Conservation (phyloP, 2,113 vertebrate species). For the Carassius gibelio region DNA sequence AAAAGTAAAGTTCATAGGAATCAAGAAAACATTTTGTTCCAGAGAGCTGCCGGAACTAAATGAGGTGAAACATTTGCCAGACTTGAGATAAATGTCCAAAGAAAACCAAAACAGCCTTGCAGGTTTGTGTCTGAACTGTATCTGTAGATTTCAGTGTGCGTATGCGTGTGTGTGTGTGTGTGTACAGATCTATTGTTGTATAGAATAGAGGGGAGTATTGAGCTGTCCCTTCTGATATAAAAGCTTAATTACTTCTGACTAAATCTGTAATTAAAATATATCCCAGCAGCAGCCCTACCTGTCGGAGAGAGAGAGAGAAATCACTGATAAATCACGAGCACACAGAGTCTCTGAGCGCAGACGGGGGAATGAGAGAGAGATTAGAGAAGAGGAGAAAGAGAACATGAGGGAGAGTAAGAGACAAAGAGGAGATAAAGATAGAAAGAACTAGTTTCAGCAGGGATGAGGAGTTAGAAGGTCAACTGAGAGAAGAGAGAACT, state of each 20-base stretch:
- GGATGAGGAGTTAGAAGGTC: conserved; percentile 48
- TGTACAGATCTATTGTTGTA: conserved; percentile 43
- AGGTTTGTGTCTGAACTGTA: conserved; percentile 33
- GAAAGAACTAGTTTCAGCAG: conserved; percentile 47
- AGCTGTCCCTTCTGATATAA: conserved; percentile 79
- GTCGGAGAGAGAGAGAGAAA: conserved; percentile 68
- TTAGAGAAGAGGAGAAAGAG: conserved; percentile 54
- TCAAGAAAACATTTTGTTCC: conserved; percentile 26
- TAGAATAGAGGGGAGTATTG: conserved; percentile 60
- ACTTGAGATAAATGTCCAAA: conserved; percentile 39
- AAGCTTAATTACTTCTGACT: conserved; percentile 92
- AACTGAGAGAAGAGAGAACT: conserved; percentile 42
- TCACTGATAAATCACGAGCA: conserved; percentile 72
- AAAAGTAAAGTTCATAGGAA: conserved; percentile 42
- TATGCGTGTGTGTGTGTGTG: conserved; percentile 32
- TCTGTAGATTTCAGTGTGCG: conserved; percentile 10
- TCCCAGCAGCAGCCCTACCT: conserved; percentile 85
- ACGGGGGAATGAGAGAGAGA: conserved; percentile 63
- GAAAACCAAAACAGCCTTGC: conserved; percentile 25
- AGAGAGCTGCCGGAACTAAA: background rate
- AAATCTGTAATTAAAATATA: conserved; percentile 96
- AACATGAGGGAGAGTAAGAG: conserved; percentile 40
- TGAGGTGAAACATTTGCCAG: conserved; percentile 21
- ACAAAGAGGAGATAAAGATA: conserved; percentile 47
- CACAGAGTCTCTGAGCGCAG: conserved; percentile 70